Evolutionary conservation across 37 sponge, comb jelly and placozoan species (phyloP).

Genomic region (Cliona cf. orientalis): DNA sequence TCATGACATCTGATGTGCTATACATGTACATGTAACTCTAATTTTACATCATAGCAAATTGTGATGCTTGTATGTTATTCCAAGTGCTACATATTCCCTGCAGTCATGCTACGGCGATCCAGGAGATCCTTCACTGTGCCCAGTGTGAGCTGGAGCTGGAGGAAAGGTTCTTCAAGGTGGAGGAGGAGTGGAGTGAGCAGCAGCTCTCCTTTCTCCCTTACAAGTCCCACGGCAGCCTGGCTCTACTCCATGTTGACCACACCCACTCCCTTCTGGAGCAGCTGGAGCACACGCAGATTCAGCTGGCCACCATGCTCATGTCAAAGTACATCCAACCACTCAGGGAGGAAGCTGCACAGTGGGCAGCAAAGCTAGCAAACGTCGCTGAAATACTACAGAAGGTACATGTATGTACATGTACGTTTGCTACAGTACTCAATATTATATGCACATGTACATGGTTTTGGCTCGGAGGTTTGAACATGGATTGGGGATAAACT

Average conservation of each 20-base stretch:
- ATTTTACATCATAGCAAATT: too few species aligned
- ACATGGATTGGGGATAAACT: not conserved
- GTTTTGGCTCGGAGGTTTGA: not conserved
- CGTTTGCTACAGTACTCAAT: not conserved
- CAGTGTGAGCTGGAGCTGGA: conserved; percentile 70
- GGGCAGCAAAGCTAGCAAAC: conserved; percentile 80
- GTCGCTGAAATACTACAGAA: conserved; percentile 75
- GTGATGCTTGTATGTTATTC: too few species aligned
- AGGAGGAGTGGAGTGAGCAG: conserved; percentile 92
- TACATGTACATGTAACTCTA: too few species aligned
- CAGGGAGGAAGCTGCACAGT: conserved; percentile 77
- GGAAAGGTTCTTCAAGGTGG: conserved; percentile 58
- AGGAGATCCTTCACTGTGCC: conserved; percentile 72
- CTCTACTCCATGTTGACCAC: conserved; percentile 57
- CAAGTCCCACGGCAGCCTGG: conserved; percentile 65
- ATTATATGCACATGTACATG: not conserved
- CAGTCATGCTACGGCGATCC: conserved; percentile 64
- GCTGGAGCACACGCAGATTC: conserved; percentile 79
- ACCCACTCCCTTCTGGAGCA: conserved; percentile 84
- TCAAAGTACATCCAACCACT: conserved; percentile 76
- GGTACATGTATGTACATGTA: conserved; percentile 33
- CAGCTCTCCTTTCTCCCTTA: conserved; percentile 69
- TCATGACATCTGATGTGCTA: too few species aligned
- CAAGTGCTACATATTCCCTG: too few species aligned
- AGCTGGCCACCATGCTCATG: conserved; percentile 83